These are phyloP conservation scores for Dioctria linearis DNA, from an alignment of 2,888 invertebrate genomes.

Conservation along the genomic window DNA sequence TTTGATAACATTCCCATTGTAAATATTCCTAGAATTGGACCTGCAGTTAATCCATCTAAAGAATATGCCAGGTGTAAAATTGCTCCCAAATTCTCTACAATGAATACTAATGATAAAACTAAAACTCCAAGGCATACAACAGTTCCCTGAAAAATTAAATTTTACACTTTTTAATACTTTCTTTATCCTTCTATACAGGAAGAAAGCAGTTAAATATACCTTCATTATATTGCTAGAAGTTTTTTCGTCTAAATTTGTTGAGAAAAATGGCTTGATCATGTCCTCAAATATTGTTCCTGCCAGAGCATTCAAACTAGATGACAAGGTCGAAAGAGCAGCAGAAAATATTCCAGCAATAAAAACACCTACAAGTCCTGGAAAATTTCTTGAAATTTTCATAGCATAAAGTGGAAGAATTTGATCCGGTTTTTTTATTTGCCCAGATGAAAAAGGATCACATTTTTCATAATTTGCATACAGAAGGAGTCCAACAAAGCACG, in stretches of 20 bases:
- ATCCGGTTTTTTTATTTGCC: constrained; percentile 62
- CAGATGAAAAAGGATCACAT: constrained; percentile 71
- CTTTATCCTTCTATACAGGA: constrained; percentile 18
- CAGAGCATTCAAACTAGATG: constrained; percentile 73
- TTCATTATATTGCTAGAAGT: constrained; percentile 63
- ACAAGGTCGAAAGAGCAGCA: constrained; percentile 71
- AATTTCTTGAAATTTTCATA: constrained; percentile 68
- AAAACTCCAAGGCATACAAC: constrained; percentile 73
- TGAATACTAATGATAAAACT: constrained; percentile 74
- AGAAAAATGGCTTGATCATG: constrained; percentile 66
- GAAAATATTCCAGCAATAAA: constrained; percentile 73
- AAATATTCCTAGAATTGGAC: constrained; percentile 79
- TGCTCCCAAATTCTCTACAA: constrained; percentile 77
- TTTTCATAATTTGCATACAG: constrained; percentile 71
- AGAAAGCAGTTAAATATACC: constrained; percentile 59
- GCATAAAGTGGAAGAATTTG: constrained; percentile 61
- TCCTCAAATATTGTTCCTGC: constrained; percentile 73
- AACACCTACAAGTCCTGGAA: constrained; percentile 68
- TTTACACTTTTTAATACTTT: constrained; percentile 3
- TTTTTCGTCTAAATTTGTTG: constrained; percentile 64
- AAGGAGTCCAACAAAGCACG: constrained; percentile 68
- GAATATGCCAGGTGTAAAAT: constrained; percentile 78
- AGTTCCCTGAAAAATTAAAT: constrained; percentile 68
- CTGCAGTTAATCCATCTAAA: constrained; percentile 77
- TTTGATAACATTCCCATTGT: constrained; percentile 79